Base-by-base conservation (phyloP, 2,113 vertebrate species). In the Leuciscus idus region DNA sequence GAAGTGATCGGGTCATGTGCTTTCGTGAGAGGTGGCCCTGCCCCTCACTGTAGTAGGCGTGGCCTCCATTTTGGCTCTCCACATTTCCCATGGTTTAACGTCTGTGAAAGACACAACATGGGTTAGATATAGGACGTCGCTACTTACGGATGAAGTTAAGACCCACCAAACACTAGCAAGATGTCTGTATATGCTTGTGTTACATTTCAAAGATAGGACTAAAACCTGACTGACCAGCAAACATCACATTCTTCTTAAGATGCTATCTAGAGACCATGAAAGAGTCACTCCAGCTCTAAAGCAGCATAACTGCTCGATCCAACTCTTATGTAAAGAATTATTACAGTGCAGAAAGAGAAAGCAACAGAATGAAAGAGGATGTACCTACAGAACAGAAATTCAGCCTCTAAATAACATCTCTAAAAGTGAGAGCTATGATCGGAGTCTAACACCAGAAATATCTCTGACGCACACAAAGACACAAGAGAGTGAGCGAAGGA, bases 31-130 rank as follows among this genome's bases (percentile, higher is more conserved):
- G 91, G 87, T 95, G 94, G 55, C 93, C 92, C 9, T 94, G 95
- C 87, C 94, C 95, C 36, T 97, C 96, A 10, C 95, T 94, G 0
- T 96, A 96, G 91, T 97, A 95, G 82, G 95, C 93, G 0, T 95
- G 96, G 91, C 97, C 97, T 87, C 96, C 97, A 85, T 96, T 96
- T 89, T 98, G 98, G 90, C 97, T 99, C 94, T 99, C 98, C 43
- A 97, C 96, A 43, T 99, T 99, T 88, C 98, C 98, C 98, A 99
- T 99, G 94, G 93, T 90, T 95, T 92, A 96, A 86, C 82, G 89
- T 94, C 96, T 97, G 92, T 9, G 84, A 62, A 33, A 0, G 0
- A 10, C n/a, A 83, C 46, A 50, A 57, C 55, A 59, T 75, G 4
- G 33, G 23, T 74, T n/a, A 50, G 6, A 36, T 39, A 81, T 30